Percentiles rank a stretch among this genome's conserved stretches.
These are phyloP conservation scores for Ia io DNA, from an alignment of 2,113 vertebrate species.

Conservation along the genomic window DNA sequence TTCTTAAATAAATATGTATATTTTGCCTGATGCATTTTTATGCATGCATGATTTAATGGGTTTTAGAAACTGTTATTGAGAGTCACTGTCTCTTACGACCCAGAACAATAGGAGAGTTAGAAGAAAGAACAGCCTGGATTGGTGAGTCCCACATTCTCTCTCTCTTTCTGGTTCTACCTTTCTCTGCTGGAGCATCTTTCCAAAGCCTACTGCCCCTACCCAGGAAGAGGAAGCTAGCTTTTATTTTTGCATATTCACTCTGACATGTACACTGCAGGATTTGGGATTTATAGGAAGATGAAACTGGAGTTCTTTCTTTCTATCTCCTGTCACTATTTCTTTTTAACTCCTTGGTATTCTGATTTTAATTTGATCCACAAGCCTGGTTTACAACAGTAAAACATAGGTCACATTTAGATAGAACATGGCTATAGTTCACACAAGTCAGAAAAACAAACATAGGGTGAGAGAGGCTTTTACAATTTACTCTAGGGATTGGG, in stretches of 20 bases:
- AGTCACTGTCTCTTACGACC: not conserved
- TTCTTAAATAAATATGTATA: not conserved
- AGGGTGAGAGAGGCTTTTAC: not conserved
- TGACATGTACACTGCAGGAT: not conserved
- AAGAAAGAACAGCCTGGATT: not conserved
- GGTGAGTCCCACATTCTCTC: rapidly evolving
- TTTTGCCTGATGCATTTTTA: not conserved
- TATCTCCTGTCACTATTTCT: not conserved
- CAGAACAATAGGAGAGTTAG: not conserved
- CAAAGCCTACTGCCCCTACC: not conserved
- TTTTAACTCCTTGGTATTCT: not conserved
- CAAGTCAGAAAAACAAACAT: not conserved
- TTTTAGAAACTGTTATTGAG: not conserved
- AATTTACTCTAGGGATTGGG: not conserved
- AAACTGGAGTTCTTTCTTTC: not conserved
- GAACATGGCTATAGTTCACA: not conserved
- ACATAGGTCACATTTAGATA: not conserved
- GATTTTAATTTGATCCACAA: not conserved
- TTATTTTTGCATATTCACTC: not conserved
- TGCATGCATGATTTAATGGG: not conserved
- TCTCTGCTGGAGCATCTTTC: not conserved
- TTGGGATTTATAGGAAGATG: not conserved
- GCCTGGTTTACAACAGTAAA: not conserved
- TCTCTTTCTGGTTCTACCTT: not conserved
- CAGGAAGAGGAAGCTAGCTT: not conserved